phyloP scores from a whole-genome alignment of 2,888 invertebrate genomes.

The Cepaea hortensis region DNA sequence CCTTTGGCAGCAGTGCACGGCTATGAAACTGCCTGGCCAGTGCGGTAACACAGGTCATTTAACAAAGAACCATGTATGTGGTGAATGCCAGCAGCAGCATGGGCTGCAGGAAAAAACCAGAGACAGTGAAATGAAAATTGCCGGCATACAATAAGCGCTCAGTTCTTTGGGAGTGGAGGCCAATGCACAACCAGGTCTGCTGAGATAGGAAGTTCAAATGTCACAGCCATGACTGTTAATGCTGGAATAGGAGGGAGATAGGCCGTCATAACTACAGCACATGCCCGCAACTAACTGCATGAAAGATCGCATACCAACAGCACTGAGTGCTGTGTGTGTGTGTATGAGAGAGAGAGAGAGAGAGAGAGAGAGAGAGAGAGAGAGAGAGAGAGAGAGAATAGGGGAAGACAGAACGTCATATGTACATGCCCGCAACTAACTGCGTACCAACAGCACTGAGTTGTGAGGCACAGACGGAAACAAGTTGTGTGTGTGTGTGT shows the following conservation, averaged over 20 bases:
- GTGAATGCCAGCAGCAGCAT: not conserved
- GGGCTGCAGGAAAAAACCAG: not conserved
- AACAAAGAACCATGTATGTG: too few species aligned
- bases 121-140: not conserved
- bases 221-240: not conserved
- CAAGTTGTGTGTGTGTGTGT: too few species aligned
- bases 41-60: too few species aligned
- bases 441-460: too few species aligned
- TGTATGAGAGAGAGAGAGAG: not conserved
- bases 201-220: conserved; percentile 9
- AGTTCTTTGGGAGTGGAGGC: not conserved
- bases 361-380: conserved; percentile 2
- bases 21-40: too few species aligned
- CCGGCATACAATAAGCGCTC: not conserved
- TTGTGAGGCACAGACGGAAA: too few species aligned
- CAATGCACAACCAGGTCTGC: not conserved
- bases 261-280: not conserved
- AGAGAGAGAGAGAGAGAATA: not conserved
- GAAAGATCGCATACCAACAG: not conserved
- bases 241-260: not conserved
- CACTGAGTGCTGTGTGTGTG: not conserved
- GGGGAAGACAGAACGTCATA: too few species aligned
- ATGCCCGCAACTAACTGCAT: not conserved
- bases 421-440: too few species aligned
- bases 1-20: too few species aligned